A percentile compares a stretch with the other conserved stretches of the same genome.
Conservation (phyloP, 2,113 vertebrate genomes). For the Catharus fuscescens region DNA sequence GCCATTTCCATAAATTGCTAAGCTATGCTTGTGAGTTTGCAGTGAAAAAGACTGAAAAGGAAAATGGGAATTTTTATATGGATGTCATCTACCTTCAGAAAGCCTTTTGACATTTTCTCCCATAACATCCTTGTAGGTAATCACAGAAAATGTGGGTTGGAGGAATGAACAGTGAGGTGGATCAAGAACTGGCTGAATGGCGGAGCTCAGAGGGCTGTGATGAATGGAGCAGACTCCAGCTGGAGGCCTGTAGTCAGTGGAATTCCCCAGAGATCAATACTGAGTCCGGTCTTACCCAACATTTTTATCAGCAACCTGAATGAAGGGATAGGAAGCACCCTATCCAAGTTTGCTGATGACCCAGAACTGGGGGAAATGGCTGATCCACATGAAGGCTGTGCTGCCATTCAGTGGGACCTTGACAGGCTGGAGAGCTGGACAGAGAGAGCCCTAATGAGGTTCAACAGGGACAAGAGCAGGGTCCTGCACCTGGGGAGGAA, state of each 20-base stretch:
- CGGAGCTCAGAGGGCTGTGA: not conserved
- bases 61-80: not conserved
- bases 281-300: not conserved
- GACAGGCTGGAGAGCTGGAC: not conserved
- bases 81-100: not conserved
- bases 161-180: not conserved
- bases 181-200: not conserved
- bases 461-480: not conserved
- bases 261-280: not conserved
- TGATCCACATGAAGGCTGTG: not conserved
- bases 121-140: not conserved
- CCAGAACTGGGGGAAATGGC: not conserved
- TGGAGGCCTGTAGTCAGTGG: not conserved
- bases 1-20: not conserved
- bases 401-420: not conserved
- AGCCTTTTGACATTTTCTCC: not conserved
- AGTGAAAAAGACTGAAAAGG: not conserved
- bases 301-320: rapidly evolving
- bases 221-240: not conserved
- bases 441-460: not conserved
- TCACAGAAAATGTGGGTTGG: not conserved
- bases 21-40: not conserved
- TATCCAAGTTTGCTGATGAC: not conserved
- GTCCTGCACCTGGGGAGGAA: not conserved
- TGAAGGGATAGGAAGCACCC: not conserved